Conservation (phyloP, 2,888 invertebrate genomes). For the Cataglyphis rosenhaueri region DNA sequence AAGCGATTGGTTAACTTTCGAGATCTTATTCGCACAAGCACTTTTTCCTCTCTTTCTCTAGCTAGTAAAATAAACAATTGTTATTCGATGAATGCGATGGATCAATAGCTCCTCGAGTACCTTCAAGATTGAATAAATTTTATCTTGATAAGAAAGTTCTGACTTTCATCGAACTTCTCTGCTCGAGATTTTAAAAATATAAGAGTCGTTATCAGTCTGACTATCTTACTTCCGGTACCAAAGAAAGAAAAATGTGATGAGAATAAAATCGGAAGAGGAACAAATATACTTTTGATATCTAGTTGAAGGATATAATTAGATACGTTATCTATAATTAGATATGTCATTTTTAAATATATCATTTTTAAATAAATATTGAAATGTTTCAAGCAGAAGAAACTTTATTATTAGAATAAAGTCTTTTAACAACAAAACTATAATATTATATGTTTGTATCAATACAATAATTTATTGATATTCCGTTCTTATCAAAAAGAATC, state of each 20-base stretch:
- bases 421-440: conserved; percentile 15
- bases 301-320: not conserved
- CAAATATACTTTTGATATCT: not conserved
- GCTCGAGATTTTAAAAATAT: conserved; percentile 43
- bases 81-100: conserved; percentile 47
- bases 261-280: conserved; percentile 2
- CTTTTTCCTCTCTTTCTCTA: not conserved
- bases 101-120: conserved; percentile 48
- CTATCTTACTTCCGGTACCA: conserved; percentile 33
- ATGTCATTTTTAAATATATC: conserved; percentile 14
- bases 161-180: conserved; percentile 49
- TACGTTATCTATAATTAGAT: not conserved
- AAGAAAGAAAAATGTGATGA: not conserved
- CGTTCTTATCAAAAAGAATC: not conserved
- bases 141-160: conserved; percentile 55
- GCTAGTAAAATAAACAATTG: conserved; percentile 52
- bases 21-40: conserved; percentile 38
- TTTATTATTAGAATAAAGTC: conserved; percentile 1
- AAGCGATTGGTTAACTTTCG: conserved; percentile 48
- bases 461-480: conserved; percentile 28
- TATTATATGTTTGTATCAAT: not conserved
- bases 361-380: not conserved
- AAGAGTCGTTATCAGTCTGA: conserved; percentile 47
- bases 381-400: not conserved
- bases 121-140: conserved; percentile 51